Base-by-base conservation (phyloP, 2,797 vertebrate genomes). In the Poecile montanus region DNA sequence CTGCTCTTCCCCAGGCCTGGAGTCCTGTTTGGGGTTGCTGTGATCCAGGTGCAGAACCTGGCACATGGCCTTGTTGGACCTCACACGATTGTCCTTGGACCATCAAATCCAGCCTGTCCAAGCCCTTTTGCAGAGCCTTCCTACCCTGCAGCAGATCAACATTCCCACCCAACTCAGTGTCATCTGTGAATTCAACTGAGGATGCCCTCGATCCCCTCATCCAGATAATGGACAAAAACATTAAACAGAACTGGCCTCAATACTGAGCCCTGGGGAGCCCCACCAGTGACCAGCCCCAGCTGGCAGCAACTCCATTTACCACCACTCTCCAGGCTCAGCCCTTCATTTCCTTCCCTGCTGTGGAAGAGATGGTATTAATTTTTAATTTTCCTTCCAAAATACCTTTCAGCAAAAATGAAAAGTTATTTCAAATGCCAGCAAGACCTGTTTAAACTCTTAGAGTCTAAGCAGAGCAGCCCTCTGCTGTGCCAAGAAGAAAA, bases 371-470 rank as follows among this genome's bases (percentile, higher is more conserved):
- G 13, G 22, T 30, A 66, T 68, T 80, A 23, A 6, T 68, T 88
- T 75, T 89, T 62, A 44, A 47, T 82, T 86, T 88, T 90, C 26
- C 48, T 89, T 87, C 67, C 78, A 94, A 95, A 95, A 77, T 53
- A 93, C 75, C 54, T 91, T 94, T 91, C 75, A 71, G 88, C 65
- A 95, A 72, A 93, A 93, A 88, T 16, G 38, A 54, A 85, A 92
- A 87, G 85, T 53, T 40, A 83, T 91, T 88, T 85, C 38, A 80
- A 88, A 93, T 44, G 53, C 76, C 93, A 95, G 91, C 61, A 89
- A 87, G 72, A 88, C 74, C 89, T 77, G 68, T 61, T 77, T 77
- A 91, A 93, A 88, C 53, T 94, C 74, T 89, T 56, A 25, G 21
- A 83, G 91, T 42, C 67, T 89, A 45, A 92, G 79, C 50, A 82